Percentiles rank a stretch among this genome's conserved stretches.
Evolutionary conservation across 2,113 vertebrate species (phyloP).

Genomic region (Jacana jacana): DNA sequence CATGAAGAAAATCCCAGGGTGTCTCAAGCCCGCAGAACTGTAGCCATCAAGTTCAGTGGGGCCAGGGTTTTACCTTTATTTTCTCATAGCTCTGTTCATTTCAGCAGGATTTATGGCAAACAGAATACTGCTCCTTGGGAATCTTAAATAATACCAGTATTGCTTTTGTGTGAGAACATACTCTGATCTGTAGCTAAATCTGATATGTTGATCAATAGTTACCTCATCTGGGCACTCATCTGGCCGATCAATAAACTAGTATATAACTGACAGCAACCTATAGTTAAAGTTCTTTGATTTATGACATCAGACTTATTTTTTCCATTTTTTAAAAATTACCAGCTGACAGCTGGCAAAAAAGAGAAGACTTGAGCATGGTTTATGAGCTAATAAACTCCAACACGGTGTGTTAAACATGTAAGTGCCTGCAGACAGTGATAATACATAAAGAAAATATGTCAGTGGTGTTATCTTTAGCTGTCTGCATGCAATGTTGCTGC

Average conservation of each 20-base stretch:
- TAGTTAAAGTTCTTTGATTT: slow-evolving; percentile 14
- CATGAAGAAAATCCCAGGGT: neutral
- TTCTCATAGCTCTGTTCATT: neutral
- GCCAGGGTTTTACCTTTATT: neutral
- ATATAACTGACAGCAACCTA: neutral
- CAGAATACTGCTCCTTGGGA: neutral
- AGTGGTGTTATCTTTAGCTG: slow-evolving; percentile 16
- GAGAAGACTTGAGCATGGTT: neutral
- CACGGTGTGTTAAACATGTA: neutral
- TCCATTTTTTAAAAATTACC: neutral
- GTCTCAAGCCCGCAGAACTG: neutral
- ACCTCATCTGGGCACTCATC: neutral
- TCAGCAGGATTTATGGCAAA: neutral
- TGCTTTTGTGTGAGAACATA: neutral
- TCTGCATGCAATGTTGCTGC: neutral
- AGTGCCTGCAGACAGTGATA: neutral
- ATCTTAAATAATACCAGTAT: neutral
- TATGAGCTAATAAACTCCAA: slow-evolving; percentile 16
- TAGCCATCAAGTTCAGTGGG: neutral
- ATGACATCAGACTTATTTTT: neutral
- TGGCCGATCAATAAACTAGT: slow-evolving; percentile 28
- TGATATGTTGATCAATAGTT: slow-evolving; percentile 9
- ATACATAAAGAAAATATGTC: neutral
- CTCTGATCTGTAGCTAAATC: slow-evolving; percentile 25
- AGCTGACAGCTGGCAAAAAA: neutral